Evolutionary conservation across 2,888 invertebrate species (phyloP), one percentile per base, ranked within the genome.

Genomic region (Rambutsinella grinnellia): DNA sequence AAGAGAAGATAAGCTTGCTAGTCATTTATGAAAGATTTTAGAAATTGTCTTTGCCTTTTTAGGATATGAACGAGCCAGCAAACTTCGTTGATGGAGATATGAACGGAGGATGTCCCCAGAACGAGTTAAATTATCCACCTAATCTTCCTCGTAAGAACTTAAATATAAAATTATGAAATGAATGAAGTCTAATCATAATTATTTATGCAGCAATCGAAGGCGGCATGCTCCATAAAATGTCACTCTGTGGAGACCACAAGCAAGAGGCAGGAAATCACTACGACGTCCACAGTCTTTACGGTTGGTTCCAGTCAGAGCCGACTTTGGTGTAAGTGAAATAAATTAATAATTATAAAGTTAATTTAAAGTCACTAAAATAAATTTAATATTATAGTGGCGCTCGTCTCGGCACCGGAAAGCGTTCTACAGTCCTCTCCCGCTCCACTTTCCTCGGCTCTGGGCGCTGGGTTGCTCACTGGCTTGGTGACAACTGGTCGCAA

Each of bases 61-160:
- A 92, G 92, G 94, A 95, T 85, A 95, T 95, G 95, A 95, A 95
- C 87, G 95, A 95, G 85, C 94, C 94, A 0, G 92, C 94, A 0
- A 94, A 94, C 87, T 94, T 94, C 87, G 87, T 90, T 8, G 89
- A 91, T 80, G 94, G 93, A 0, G 83, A 83, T 53, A 53, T 77
- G 17, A 87, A 89, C 0, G 86, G 88, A 72, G 90, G 91, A 3
- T 92, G 92, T 84, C 87, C 89, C 1, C 83, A 87, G 44, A 89
- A 89, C 60, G 79, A 85, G 0, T 87, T 91, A 0, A 93, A 94
- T 81, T 28, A 54, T 8, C 90, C 93, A 0, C 92, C 92, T 0
- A 94, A 93, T 87, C 76, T 88, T 19, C 94, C 94, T 0, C 87
- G 85, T 26, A 89, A 90, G 0, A 88, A 17, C 10, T 61, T 46